Base-by-base conservation (phyloP, 1,140 invertebrate species). In the Bacillus rossius region DNA sequence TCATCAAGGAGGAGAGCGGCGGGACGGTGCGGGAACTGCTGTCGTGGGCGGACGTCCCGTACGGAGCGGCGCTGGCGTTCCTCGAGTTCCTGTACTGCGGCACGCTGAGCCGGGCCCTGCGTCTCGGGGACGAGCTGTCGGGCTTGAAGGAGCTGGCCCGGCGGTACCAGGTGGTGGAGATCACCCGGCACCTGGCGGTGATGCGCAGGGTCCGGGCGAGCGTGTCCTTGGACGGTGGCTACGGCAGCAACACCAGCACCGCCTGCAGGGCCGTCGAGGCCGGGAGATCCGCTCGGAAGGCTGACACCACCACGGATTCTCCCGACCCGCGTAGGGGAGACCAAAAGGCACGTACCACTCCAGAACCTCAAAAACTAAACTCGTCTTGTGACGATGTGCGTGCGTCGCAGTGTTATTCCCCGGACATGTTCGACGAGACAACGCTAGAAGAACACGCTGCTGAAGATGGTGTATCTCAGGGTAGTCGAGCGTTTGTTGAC, bases 61-160 rank as follows among this genome's bases (percentile, higher is more conserved):
- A 69, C 55, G 55, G 59, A 16, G 57, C 67, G 38, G 75, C 72
- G 13, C 60, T 73, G 29, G 69, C 69, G 14, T 78, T 78, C 63
- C 42, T 79, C 3, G 70, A 72, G 65, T 78, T 72, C 59, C 55
- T 79, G 37, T 78, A 79, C 51, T 71, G 72, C 61, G 74, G 75
- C 1, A 42, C 64, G 8, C 70, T 73, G 29, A 47, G 60, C 40
- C 63, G 65, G 49, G 47, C 73, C 60, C 50, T 20, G 5, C 22
- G 51, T 25, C 17, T 68, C 19, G 41, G 62, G 20, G 25, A 20
- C 7, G 60, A 56, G 3, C 54, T 70, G 14, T 45, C 53, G 26
- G 26, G 53, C 63, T 53, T 71, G n/a, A 61, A 65, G 49, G n/a
- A 49, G 23, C 57, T 75, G 13, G 72, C 71, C 51, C 67, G 64